These are phyloP conservation scores for Patella pellucida DNA, from an alignment of 2,888 invertebrate genomes.

Conservation along the genomic window DNA sequence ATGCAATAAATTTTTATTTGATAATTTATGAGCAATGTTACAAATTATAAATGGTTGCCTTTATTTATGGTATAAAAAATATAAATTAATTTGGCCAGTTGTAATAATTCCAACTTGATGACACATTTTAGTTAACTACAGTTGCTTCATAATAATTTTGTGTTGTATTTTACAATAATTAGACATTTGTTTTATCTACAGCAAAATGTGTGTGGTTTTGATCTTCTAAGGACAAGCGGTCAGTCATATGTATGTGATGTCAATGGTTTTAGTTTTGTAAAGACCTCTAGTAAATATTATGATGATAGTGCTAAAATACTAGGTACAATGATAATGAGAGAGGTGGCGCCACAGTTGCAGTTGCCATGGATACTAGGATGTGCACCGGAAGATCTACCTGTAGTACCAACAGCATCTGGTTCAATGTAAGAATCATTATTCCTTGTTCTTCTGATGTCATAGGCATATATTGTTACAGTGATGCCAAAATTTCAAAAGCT, in stretches of 20 bases:
- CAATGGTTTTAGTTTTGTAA: slow-evolving; percentile 99
- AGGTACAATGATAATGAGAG: slow-evolving; percentile 92
- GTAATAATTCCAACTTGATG: no score
- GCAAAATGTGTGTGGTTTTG: slow-evolving; percentile 99
- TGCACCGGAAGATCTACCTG: slow-evolving; percentile 97
- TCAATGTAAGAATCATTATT: slow-evolving; percentile 80
- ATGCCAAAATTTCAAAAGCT: not conserved
- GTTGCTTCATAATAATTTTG: no score
- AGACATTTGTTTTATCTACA: slow-evolving; percentile 41
- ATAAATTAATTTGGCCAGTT: no score
- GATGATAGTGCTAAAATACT: slow-evolving; percentile 98
- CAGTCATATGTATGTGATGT: slow-evolving; percentile 99
- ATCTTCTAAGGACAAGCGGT: slow-evolving; percentile 95
- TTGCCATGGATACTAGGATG: slow-evolving; percentile 87
- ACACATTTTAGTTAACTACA: no score
- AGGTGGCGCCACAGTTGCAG: slow-evolving; percentile 93
- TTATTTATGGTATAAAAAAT: no score
- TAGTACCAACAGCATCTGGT: slow-evolving; percentile 98
- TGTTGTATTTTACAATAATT: no score
- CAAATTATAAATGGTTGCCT: no score
- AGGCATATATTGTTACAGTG: not conserved
- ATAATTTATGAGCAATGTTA: no score
- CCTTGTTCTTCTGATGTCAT: not conserved
- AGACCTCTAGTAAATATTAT: slow-evolving; percentile 99
- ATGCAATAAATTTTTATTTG: no score